phyloP scores from a whole-genome alignment of 1,140 invertebrate genomes.

The Nasonia longicornis region DNA sequence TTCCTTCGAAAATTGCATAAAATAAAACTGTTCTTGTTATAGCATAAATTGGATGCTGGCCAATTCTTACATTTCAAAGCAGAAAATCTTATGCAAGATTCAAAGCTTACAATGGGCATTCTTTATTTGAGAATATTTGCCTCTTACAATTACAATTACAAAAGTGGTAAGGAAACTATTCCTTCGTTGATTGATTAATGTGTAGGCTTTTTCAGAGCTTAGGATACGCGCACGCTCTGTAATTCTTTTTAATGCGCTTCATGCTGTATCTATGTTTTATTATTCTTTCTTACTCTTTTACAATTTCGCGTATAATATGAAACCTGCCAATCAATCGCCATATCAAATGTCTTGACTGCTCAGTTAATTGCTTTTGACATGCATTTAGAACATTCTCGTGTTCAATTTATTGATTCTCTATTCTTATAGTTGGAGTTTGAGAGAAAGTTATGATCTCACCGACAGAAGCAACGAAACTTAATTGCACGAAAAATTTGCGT shows the following conservation, averaged over 20 bases:
- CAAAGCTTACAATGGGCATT: slow-evolving; percentile 16
- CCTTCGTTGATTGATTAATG: slow-evolving; percentile 31
- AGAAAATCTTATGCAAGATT: slow-evolving; percentile 9
- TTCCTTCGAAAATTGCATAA: background rate
- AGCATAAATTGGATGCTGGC: background rate
- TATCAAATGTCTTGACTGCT: slow-evolving; percentile 22
- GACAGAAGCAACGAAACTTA: slow-evolving; percentile 19
- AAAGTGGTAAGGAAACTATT: slow-evolving; percentile 43
- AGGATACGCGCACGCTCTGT: slow-evolving; percentile 25
- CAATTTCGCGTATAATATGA: background rate
- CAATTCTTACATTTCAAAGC: slow-evolving; percentile 11
- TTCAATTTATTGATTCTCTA: background rate
- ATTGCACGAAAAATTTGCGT: slow-evolving; percentile 14
- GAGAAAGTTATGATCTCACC: slow-evolving; percentile 10
- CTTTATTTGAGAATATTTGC: slow-evolving; percentile 34
- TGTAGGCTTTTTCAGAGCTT: slow-evolving; percentile 29
- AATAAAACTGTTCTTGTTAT: background rate
- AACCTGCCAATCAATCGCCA: background rate
- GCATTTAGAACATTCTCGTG: slow-evolving; percentile 3
- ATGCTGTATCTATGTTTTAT: background rate
- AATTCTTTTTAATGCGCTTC: slow-evolving; percentile 36
- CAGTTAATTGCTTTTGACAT: slow-evolving; percentile 39
- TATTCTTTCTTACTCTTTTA: slow-evolving; percentile 14
- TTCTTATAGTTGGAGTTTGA: slow-evolving; percentile 1
- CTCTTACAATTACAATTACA: slow-evolving; percentile 40